Evolutionary conservation across 2,888 invertebrate genomes (phyloP), one percentile per base, ranked within the genome.

Genomic region (Callimorpha dominula): DNA sequence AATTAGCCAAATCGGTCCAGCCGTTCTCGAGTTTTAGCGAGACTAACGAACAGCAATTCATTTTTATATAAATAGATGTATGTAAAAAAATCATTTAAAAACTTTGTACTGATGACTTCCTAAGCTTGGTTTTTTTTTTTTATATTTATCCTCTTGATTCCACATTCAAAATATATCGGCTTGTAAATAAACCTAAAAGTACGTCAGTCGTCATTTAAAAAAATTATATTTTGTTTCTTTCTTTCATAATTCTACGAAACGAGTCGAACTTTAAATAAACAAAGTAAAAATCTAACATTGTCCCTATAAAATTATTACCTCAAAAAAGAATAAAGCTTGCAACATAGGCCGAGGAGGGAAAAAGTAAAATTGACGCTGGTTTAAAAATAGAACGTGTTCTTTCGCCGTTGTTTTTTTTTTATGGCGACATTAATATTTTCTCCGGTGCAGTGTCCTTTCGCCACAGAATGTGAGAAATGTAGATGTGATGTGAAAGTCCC

Each of bases 301-400:
- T 54, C 15, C 43, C 50, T 42, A 62, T 17, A 70, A 74, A 63
- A 9, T 3, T 60, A 46, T 40, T 17, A 40, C 8, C 17, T 43
- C 43, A 54, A 81, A 76, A 77, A 81, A 72, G 64, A 57, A 66
- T 17, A 71, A 64, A 46, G 49, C 69, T 72, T 50, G 49, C 73
- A 69, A 78, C 79, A 76, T 67, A 74, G 57, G 40, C 54, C 65
- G 54, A 65, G 79, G 80, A 81, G 78, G 75, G 79, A 89, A 89
- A 89, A 90, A 86, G 83, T 80, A 83, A 89, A 90, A 90, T 86
- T 89, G 86, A 89, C 89, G 87, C 86, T 68, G 78, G 86, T 88
- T 91, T 89, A 91, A 91, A 91, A 90, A 91, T 91, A 92, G 89
- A 91, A 89, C 87, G 74, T 81, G 82, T 82, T 86, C 85, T 84